Base-by-base conservation (phyloP, 2,888 invertebrate genomes). In the Trichopria drosophilae region DNA sequence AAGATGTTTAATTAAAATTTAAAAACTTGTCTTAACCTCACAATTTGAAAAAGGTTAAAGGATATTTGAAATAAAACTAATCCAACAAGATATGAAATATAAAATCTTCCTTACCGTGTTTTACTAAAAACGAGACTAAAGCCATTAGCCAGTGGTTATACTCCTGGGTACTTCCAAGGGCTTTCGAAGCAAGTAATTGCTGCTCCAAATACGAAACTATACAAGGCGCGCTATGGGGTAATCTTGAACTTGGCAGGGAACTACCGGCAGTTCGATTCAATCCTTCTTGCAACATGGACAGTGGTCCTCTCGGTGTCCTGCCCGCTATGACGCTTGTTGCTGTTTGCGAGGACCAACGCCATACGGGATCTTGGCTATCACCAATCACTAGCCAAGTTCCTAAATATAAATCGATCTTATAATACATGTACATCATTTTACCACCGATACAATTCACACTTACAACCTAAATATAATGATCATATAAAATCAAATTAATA, bases 61-160 rank as follows among this genome's bases (percentile, higher is more conserved):
- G n/a, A n/a, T n/a, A n/a, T n/a, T n/a, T n/a, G n/a, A n/a, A n/a
- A n/a, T n/a, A n/a, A n/a, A n/a, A n/a, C n/a, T n/a, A n/a, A n/a
- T n/a, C n/a, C n/a, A n/a, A n/a, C n/a, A n/a, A n/a, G n/a, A n/a
- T n/a, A n/a, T n/a, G n/a, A n/a, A n/a, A n/a, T n/a, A n/a, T n/a
- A n/a, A n/a, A n/a, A n/a, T n/a, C n/a, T n/a, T n/a, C n/a, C 24
- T 23, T 58, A 73, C 73, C 74, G 65, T 75, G 75, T 6, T 72
- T 71, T 23, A 73, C 52, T 22, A 84, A 71, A 67, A 81, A 82
- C 26, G 82, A 75, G 16, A 81, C 80, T 37, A 82, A 76, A 4
- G 81, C 79, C 62, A 81, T 72, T 54, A 90, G 69, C 90, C 91
- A 92, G 75, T 88, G 86, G 12, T 83, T 79, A 73, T 89, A 92